Evolutionary conservation across 2,888 invertebrate genomes (phyloP).

Genomic region (Agonopterix subpropinquella): DNA sequence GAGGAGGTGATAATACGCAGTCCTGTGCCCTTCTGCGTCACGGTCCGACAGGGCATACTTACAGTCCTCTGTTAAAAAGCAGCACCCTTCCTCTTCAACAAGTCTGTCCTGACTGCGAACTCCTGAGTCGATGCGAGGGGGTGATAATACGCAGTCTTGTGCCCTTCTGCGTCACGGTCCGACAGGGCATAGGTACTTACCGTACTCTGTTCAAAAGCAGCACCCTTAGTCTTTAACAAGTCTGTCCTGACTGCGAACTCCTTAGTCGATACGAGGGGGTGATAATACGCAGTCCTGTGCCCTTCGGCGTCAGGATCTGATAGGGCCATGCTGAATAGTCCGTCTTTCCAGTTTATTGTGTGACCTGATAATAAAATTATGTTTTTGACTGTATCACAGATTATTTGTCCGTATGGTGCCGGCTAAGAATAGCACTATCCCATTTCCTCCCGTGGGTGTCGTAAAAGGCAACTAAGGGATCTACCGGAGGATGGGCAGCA

Average conservation of each 20-base stretch:
- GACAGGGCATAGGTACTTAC: conserved; percentile 13
- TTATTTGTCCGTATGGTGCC: too few relatives aligned
- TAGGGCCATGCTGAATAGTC: conserved; percentile 83
- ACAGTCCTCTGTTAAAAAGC: too few relatives aligned
- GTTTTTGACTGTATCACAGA: too few relatives aligned
- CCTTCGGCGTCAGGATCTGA: conserved; percentile 70
- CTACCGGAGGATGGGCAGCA: too few relatives aligned
- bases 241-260: conserved; percentile 81
- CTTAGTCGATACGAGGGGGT: conserved; percentile 82
- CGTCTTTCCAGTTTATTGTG: conserved; percentile 80
- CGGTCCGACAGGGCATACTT: conserved; percentile 69
- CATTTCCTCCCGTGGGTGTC: too few relatives aligned
- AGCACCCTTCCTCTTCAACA: background rate
- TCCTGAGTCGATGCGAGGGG: background rate
- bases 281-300: conserved; percentile 80
- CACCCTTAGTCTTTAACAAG: conserved; percentile 55
- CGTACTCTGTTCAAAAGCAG: conserved; percentile 13
- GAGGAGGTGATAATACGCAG: conserved; percentile 85
- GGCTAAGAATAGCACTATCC: too few relatives aligned
- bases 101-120: background rate
- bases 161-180: too few relatives aligned
- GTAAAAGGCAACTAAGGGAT: too few relatives aligned
- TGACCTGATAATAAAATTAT: conserved; percentile 2
- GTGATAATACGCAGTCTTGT: too few relatives aligned
- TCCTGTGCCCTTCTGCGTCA: conserved; percentile 67